These are phyloP conservation scores for Drosophila fungiperda DNA, from an alignment of 2,888 invertebrate genomes.

Conservation along the genomic window DNA sequence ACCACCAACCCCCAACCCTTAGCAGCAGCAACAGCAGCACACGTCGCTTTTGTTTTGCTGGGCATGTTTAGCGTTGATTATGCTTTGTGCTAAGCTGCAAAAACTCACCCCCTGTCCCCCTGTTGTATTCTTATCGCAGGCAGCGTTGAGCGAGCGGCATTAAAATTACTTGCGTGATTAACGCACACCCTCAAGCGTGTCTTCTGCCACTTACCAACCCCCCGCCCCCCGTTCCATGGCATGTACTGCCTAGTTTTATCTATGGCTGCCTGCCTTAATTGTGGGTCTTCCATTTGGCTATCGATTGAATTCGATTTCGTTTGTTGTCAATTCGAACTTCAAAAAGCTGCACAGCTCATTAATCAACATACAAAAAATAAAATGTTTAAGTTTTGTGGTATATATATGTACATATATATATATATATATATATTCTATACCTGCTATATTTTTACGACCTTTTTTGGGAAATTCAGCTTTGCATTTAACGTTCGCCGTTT, in stretches of 20 bases:
- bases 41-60: slow-evolving; percentile 62
- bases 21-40: slow-evolving; percentile 6
- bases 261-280: slow-evolving; percentile 77
- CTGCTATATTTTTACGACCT: slow-evolving; percentile 43
- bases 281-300: slow-evolving; percentile 75
- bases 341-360: slow-evolving; percentile 72
- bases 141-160: slow-evolving; percentile 50
- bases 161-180: slow-evolving; percentile 78
- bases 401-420: background rate
- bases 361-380: slow-evolving; percentile 20
- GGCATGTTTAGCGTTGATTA: slow-evolving; percentile 73
- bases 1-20: background rate
- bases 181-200: slow-evolving; percentile 70
- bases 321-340: slow-evolving; percentile 51
- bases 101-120: slow-evolving; percentile 58
- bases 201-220: slow-evolving; percentile 4
- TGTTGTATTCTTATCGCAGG: slow-evolving; percentile 59
- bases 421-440: slow-evolving; percentile 1
- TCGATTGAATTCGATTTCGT: slow-evolving; percentile 70
- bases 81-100: slow-evolving; percentile 57
- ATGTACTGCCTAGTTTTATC: slow-evolving; percentile 52
- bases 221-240: background rate
- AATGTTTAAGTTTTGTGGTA: background rate
- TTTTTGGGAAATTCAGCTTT: slow-evolving; percentile 40
- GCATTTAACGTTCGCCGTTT: slow-evolving; percentile 23